Evolutionary conservation across 1,140 invertebrate genomes (phyloP).

Genomic region (Anoplolepis gracilipes): DNA sequence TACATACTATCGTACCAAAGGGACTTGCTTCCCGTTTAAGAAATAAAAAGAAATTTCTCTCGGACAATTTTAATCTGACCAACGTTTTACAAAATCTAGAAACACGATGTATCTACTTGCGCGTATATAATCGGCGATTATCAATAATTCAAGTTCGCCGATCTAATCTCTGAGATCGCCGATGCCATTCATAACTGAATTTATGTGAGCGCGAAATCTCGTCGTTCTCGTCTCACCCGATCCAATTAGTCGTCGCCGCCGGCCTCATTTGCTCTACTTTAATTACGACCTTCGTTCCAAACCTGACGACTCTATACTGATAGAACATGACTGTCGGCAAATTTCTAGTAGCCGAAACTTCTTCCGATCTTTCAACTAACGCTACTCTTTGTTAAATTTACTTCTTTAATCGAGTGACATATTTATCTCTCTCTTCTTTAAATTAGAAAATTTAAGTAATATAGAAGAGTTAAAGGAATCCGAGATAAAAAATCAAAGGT

Average conservation of each 20-base stretch:
- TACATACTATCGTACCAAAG: no score
- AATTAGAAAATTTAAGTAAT: conserved; percentile 11
- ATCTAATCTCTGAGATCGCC: conserved; percentile 38
- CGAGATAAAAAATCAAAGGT: background rate
- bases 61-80: background rate
- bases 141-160: background rate
- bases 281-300: conserved; percentile 31
- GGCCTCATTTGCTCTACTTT: conserved; percentile 47
- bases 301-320: background rate
- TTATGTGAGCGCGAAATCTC: conserved; percentile 41
- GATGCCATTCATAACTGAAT: conserved; percentile 27
- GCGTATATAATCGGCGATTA: background rate
- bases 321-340: background rate
- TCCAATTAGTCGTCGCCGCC: conserved; percentile 22
- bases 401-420: background rate
- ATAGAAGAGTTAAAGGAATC: background rate
- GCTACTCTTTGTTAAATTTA: background rate
- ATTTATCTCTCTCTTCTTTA: background rate
- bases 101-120: background rate
- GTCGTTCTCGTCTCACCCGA: conserved; percentile 14
- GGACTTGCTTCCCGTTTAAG: no score
- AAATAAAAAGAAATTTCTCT: no score
- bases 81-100: background rate
- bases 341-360: conserved; percentile 19
- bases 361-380: conserved; percentile 21